These are phyloP conservation scores for Julus scandinavius DNA, from an alignment of 2,888 invertebrate species.

Conservation along the genomic window DNA sequence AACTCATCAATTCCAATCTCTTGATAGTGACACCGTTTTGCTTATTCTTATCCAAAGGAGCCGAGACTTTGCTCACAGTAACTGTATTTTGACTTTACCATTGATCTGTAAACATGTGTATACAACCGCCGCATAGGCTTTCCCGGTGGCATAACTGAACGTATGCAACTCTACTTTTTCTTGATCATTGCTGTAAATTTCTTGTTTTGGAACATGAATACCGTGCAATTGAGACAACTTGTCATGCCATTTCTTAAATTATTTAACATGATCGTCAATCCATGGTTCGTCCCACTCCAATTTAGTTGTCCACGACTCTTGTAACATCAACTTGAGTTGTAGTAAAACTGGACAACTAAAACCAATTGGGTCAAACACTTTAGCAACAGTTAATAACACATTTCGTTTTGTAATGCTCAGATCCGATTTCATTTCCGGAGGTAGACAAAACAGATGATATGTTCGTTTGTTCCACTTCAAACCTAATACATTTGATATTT, in stretches of 20 bases:
- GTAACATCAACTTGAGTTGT: not conserved
- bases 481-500: not conserved
- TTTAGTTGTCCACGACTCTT: not conserved
- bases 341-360: not conserved
- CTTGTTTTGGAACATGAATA: not conserved
- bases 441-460: not conserved
- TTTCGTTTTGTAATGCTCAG: not conserved
- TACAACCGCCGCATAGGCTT: slow-evolving; percentile 16
- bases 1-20: not conserved
- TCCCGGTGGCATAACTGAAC: slow-evolving; percentile 5
- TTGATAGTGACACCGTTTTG: not conserved
- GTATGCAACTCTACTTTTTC: not conserved
- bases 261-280: not conserved
- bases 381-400: not conserved
- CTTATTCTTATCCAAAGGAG: not conserved
- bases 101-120: not conserved
- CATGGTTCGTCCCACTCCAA: not conserved
- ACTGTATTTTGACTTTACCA: not conserved
- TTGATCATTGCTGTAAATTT: too few species aligned
- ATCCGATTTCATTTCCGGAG: not conserved
- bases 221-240: not conserved
- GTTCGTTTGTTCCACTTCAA: not conserved
- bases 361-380: slow-evolving; percentile 40
- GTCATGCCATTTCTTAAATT: not conserved
- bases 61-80: not conserved